Conservation (phyloP, 2,797 vertebrate species). For the Esox masquinongy region DNA sequence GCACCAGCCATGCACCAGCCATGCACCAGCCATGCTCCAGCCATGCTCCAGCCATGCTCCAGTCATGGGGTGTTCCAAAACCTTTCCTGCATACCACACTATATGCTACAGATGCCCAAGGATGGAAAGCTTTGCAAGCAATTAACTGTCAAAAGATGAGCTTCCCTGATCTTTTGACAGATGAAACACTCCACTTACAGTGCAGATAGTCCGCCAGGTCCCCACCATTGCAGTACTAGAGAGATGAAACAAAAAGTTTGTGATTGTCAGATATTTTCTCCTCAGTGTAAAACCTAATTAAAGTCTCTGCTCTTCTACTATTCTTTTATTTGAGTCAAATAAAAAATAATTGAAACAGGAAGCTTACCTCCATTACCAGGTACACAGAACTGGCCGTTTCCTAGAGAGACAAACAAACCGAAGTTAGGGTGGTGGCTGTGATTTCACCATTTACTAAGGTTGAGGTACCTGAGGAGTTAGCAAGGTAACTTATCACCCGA, state of each 20-base stretch:
- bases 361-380: constrained; percentile 98
- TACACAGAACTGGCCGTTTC: constrained; percentile 96
- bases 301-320: neutral
- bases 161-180: constrained; percentile 3
- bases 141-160: neutral
- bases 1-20: neutral
- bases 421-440: too few species aligned
- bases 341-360: neutral
- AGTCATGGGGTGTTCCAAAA: neutral
- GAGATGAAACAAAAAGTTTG: neutral
- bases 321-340: neutral
- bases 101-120: neutral
- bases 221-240: constrained; percentile 95
- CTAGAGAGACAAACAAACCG: constrained; percentile 64
- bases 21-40: too few species aligned
- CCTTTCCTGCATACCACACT: neutral
- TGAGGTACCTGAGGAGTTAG: too few species aligned
- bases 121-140: neutral
- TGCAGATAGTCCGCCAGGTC: constrained; percentile 97
- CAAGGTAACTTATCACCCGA: too few species aligned
- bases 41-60: neutral
- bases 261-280: too few species aligned
- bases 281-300: neutral
- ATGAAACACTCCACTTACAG: constrained; percentile 79
- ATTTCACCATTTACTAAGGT: too few species aligned